Evolutionary conservation across 2,797 vertebrate genomes (phyloP), one percentile per base, ranked within the genome.

Genomic region (Lagodon rhomboides): DNA sequence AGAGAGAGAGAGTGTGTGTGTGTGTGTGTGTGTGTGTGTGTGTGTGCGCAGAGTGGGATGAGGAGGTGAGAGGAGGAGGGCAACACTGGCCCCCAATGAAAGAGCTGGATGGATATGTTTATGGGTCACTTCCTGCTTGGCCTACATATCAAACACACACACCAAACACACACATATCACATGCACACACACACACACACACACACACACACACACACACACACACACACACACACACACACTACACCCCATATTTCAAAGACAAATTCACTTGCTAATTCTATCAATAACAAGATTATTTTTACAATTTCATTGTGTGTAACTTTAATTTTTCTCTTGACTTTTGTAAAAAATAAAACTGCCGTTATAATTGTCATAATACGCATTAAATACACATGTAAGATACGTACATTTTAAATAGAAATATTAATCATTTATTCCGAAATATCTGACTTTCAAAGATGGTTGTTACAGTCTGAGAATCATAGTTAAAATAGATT

Each of bases 61-160:
- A 85, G 88, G 83, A 82, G 80, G 83, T 85, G 80, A 82, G 76
- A 71, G 83, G 77, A 80, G 84, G 86, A 89, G 88, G 77, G 79
- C 77, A 88, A 95, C 95, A 85, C 96, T 97, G 97, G 96, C 97
- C 97, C 96, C 96, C 96, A 97, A 93, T 95, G 95, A 98, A 97
- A 96, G 97, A 95, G 93, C 93, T 95, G 92, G 95, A 95, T 90
- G 93, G 93, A 95, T 96, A 95, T 92, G 95, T 98, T 99, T 97
- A 97, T 98, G 97, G 97, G 97, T 98, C 97, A 98, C 97, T 97
- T 98, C 97, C 97, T 98, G 94, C 97, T 95, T 96, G 96, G 96
- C 95, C 97, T 91, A 88, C 88, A 91, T 96, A 96, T 97, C 96
- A 79, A 65, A 86, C 85, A 77, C 84, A 80, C 73, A 89, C 77